Conservation (phyloP, 2,797 vertebrate genomes). For the Ibycter americanus region DNA sequence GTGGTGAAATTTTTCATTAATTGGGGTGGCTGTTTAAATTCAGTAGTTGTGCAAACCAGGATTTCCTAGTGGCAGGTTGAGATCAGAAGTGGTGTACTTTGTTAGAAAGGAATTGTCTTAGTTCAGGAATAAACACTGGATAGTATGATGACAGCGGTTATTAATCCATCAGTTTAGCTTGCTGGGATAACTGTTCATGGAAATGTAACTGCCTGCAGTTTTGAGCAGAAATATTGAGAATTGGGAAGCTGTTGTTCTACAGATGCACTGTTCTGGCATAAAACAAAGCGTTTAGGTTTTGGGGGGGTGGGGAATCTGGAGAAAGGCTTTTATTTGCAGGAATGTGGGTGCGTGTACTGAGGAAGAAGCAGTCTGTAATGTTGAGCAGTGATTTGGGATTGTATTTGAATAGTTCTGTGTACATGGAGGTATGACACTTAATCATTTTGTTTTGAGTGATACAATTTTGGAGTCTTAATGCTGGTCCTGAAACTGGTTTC, state of each 20-base stretch:
- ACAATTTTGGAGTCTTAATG: background rate
- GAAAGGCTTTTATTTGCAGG: background rate
- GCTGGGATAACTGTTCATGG: background rate
- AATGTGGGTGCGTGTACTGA: background rate
- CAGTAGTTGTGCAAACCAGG: background rate
- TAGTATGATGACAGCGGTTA: background rate
- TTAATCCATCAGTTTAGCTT: background rate
- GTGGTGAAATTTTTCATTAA: background rate
- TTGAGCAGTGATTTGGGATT: background rate
- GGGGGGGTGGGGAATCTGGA: background rate
- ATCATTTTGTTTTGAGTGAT: background rate
- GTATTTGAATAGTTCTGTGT: background rate
- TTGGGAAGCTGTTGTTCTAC: background rate
- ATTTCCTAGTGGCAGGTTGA: background rate
- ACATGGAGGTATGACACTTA: rapidly evolving
- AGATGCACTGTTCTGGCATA: background rate
- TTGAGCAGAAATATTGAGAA: background rate
- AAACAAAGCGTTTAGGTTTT: background rate
- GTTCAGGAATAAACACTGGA: background rate
- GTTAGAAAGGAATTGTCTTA: background rate
- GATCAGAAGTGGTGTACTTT: background rate
- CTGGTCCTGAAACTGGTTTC: background rate
- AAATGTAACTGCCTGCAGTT: background rate
- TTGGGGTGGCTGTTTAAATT: background rate
- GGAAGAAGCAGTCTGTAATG: background rate